Evolutionary conservation across 2,888 invertebrate genomes (phyloP).

Genomic region (Dasysyrphus albostriatus): DNA sequence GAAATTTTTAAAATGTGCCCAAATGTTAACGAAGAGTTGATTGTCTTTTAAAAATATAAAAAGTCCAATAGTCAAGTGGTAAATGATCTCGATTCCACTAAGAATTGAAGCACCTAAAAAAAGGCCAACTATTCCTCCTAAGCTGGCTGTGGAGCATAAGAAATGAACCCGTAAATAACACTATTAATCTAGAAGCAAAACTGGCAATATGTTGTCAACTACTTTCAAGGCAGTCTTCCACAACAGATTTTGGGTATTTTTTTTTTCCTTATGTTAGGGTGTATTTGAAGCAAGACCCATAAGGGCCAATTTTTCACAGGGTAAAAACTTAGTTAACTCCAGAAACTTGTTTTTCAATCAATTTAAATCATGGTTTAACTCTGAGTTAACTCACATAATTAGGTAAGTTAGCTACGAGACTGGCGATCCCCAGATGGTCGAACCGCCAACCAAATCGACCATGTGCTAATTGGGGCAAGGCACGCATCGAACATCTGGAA

Average conservation of each 20-base stretch:
- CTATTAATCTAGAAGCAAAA: neutral
- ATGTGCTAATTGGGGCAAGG: no score
- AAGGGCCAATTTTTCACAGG: no score
- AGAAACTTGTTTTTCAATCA: no score
- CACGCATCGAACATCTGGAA: no score
- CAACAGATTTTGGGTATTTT: neutral
- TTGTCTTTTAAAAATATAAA: conserved; percentile 79
- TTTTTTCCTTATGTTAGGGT: no score
- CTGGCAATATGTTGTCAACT: neutral
- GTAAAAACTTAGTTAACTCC: no score
- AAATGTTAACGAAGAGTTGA: conserved; percentile 65
- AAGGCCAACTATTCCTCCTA: conserved; percentile 84
- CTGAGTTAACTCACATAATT: no score
- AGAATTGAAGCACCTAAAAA: conserved; percentile 84
- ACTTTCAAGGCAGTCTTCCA: neutral
- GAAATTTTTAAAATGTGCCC: neutral
- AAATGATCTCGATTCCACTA: conserved; percentile 84
- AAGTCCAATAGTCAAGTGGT: conserved; percentile 81
- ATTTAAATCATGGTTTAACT: no score
- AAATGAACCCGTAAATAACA: neutral
- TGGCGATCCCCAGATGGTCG: no score
- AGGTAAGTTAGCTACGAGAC: no score
- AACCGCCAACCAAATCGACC: no score
- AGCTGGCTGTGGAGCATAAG: conserved; percentile 81
- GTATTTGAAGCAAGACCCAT: no score